phyloP scores from a whole-genome alignment of 2,797 vertebrate species.

The Propithecus perrieri region DNA sequence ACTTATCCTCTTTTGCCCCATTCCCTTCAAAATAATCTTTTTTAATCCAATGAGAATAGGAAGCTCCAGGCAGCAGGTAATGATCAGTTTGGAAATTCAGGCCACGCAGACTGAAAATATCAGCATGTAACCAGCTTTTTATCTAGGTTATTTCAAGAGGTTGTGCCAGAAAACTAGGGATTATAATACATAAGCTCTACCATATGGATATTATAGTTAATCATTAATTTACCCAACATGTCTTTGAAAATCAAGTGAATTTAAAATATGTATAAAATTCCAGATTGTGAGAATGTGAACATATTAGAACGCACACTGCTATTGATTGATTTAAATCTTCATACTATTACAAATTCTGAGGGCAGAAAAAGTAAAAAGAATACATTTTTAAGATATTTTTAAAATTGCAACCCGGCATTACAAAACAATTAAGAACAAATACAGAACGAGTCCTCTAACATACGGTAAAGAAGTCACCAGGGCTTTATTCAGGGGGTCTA shows the following conservation, averaged over 20 bases:
- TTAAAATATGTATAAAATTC: neutral
- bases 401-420: neutral
- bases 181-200: neutral
- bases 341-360: neutral
- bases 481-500: neutral
- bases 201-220: neutral
- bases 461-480: neutral
- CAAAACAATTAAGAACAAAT: neutral
- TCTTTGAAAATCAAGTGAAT: neutral
- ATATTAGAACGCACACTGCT: neutral
- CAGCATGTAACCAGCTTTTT: conserved; percentile 50
- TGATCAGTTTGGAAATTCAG: conserved; percentile 58
- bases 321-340: neutral
- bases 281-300: neutral
- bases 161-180: neutral
- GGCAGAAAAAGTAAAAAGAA: neutral
- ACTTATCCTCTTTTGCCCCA: neutral
- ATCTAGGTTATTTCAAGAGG: conserved; percentile 66
- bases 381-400: neutral
- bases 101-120: conserved; percentile 55
- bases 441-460: neutral
- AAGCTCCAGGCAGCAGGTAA: conserved; percentile 33
- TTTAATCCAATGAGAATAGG: conserved; percentile 39
- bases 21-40: conserved; percentile 37
- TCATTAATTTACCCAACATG: neutral